Percentiles rank a stretch among this genome's conserved stretches.
Conservation (phyloP, 2,888 invertebrate genomes). For the Lasioglossum malachurum region DNA sequence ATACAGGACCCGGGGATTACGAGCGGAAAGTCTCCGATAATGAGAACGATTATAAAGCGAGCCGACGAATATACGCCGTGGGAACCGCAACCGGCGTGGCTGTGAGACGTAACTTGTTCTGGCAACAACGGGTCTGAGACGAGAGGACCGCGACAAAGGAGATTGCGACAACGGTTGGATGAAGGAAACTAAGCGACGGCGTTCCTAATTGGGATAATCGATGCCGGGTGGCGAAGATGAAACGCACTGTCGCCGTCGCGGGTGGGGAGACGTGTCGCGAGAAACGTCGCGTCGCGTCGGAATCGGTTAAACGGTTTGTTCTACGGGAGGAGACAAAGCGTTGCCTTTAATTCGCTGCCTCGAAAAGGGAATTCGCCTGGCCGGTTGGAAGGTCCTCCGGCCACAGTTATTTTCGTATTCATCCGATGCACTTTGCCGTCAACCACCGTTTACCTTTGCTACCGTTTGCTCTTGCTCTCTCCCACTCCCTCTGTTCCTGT, state of each 20-base stretch:
- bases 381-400: neutral
- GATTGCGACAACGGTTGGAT: conserved; percentile 2
- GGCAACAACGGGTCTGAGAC: neutral
- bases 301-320: conserved; percentile 29
- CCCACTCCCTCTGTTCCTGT: conserved; percentile 16
- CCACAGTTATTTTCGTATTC: conserved; percentile 38
- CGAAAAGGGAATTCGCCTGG: conserved; percentile 24
- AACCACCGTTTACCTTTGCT: conserved; percentile 8
- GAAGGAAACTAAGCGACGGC: neutral
- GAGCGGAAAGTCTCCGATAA: neutral
- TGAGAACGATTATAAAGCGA: neutral
- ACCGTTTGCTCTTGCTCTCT: neutral
- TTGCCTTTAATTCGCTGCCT: conserved; percentile 34
- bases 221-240: conserved; percentile 18
- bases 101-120: neutral
- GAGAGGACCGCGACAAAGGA: neutral
- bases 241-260: neutral
- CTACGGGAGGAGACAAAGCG: conserved; percentile 14
- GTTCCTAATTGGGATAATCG: conserved; percentile 17
- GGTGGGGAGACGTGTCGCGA: neutral
- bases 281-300: neutral
- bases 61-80: neutral
- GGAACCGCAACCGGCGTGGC: neutral
- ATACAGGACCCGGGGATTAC: neutral
- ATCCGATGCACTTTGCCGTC: conserved; percentile 41